A percentile compares a stretch with the other conserved stretches of the same genome.
Conservation (phyloP, 2,888 invertebrate species). For the Drosophila maculinotata region DNA sequence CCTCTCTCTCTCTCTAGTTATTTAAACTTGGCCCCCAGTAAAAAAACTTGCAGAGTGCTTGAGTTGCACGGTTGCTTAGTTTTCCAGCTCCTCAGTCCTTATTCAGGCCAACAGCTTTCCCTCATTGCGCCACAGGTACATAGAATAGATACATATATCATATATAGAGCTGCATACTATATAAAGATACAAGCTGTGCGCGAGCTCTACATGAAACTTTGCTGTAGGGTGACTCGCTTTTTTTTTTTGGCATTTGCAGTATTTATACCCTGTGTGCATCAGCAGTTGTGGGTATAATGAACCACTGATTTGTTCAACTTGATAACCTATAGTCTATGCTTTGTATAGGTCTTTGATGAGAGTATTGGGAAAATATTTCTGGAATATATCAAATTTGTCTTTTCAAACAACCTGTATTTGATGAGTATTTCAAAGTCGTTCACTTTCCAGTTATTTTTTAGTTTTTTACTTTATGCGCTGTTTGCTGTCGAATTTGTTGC, state of each 20-base stretch:
- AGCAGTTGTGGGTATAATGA: neutral
- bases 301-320: no score
- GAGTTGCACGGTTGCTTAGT: constrained; percentile 10
- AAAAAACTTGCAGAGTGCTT: constrained; percentile 37
- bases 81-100: constrained; percentile 14
- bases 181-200: constrained; percentile 35
- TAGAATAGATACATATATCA: constrained; percentile 27
- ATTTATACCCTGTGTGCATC: constrained; percentile 17
- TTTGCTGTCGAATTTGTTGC: constrained; percentile 56
- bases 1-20: constrained; percentile 37
- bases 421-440: constrained; percentile 2
- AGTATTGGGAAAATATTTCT: neutral
- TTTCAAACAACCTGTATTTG: no score
- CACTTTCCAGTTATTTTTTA: constrained; percentile 1
- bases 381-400: neutral
- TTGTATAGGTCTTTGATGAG: neutral
- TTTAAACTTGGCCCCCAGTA: constrained; percentile 46
- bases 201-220: constrained; percentile 57
- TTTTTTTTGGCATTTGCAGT: constrained; percentile 12
- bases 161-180: constrained; percentile 25
- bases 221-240: constrained; percentile 15
- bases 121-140: constrained; percentile 54
- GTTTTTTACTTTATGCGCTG: constrained; percentile 22
- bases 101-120: constrained; percentile 28
- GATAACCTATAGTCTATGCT: neutral